phyloP scores from a whole-genome alignment of 2,888 invertebrate species.

The Melanostoma scalare region DNA sequence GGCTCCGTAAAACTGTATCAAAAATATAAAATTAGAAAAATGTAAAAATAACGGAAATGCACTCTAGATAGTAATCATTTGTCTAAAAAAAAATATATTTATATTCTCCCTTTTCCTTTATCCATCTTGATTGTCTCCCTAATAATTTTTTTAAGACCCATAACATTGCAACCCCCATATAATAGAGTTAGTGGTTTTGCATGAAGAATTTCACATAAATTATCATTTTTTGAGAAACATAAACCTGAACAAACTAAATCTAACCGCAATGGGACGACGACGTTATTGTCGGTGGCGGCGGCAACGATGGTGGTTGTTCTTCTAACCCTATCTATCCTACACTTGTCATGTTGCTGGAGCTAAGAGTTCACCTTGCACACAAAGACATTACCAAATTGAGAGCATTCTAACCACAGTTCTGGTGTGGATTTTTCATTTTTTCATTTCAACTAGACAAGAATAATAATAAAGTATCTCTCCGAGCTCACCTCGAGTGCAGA shows the following conservation, averaged over 20 bases:
- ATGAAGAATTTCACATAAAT: constrained; percentile 70
- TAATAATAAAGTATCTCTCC: constrained; percentile 9
- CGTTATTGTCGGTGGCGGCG: constrained; percentile 5
- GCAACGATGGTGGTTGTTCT: constrained; percentile 10
- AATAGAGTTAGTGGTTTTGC: constrained; percentile 54
- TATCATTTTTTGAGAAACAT: constrained; percentile 54
- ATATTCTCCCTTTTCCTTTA: constrained; percentile 2
- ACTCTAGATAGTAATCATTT: constrained; percentile 44
- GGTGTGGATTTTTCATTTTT: constrained; percentile 2
- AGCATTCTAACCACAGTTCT: constrained; percentile 56
- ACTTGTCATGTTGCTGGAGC: constrained; percentile 20
- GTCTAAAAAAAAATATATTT: constrained; percentile 26
- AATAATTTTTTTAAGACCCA: constrained; percentile 18
- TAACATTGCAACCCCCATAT: constrained; percentile 53
- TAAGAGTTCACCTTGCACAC: constrained; percentile 60
- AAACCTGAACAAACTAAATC: constrained; percentile 49
- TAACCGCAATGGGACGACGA: constrained; percentile 51
- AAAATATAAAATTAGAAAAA: neutral
- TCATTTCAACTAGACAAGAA: neutral
- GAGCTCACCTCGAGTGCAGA: constrained; percentile 46
- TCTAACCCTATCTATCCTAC: constrained; percentile 37
- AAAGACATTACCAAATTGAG: constrained; percentile 41
- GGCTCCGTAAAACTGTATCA: neutral
- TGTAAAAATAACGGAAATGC: constrained; percentile 55
- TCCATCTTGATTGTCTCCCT: constrained; percentile 43